phyloP scores from a whole-genome alignment of 92 coral and sea anemone species.

The Heliopora coerulea region DNA sequence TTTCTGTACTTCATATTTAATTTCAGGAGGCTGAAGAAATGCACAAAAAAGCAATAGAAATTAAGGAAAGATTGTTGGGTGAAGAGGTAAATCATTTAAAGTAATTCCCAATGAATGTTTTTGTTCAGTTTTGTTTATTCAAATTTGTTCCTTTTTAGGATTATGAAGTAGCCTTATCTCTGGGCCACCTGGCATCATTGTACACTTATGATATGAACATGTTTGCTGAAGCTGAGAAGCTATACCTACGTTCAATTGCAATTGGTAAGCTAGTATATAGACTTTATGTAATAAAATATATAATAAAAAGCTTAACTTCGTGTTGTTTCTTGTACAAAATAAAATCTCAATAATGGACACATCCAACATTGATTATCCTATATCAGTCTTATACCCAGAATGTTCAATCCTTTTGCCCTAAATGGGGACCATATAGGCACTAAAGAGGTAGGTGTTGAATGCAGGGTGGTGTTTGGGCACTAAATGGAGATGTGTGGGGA shows the following conservation, averaged over 20 bases:
- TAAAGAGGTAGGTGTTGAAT: too few species aligned
- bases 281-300: background rate
- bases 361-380: too few species aligned
- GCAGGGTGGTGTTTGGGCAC: too few species aligned
- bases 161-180: slow-evolving; percentile 92
- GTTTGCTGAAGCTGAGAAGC: slow-evolving; percentile 82
- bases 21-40: slow-evolving; percentile 91
- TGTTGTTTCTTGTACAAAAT: too few species aligned
- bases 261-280: slow-evolving; percentile 58
- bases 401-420: too few species aligned
- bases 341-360: too few species aligned
- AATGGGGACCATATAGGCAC: too few species aligned
- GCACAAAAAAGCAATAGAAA: slow-evolving; percentile 97
- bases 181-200: slow-evolving; percentile 93
- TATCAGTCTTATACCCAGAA: too few species aligned
- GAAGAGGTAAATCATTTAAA: slow-evolving; percentile 60
- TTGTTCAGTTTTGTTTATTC: background rate
- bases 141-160: slow-evolving; percentile 55
- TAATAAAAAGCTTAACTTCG: background rate
- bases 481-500: too few species aligned
- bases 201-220: slow-evolving; percentile 96
- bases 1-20: too few species aligned
- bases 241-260: slow-evolving; percentile 82
- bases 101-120: background rate
- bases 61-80: slow-evolving; percentile 87